Percentiles rank a stretch among this genome's conserved stretches.
Conservation (phyloP, 2,797 vertebrate genomes). For the Hippocampus kuda region DNA sequence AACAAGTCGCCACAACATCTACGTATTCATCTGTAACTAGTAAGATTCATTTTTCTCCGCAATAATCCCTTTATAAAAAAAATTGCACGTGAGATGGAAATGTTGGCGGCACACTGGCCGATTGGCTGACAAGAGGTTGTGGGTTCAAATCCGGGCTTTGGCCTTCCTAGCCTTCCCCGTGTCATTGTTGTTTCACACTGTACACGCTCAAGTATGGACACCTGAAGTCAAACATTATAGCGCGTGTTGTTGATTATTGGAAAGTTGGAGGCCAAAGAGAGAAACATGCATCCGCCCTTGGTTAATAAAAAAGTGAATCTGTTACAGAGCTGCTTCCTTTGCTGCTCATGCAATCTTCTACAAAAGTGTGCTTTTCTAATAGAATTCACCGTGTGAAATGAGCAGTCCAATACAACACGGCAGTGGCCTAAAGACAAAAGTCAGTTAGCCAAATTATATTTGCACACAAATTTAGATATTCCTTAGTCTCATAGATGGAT, state of each 20-base stretch:
- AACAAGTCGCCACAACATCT: background rate
- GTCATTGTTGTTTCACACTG: background rate
- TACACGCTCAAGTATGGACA: background rate
- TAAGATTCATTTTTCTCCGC: too few relatives aligned
- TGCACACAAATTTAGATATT: too few relatives aligned
- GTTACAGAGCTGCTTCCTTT: background rate
- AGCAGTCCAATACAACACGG: background rate
- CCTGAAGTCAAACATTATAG: conserved; percentile 9
- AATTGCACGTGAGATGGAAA: too few relatives aligned
- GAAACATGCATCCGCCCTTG: background rate
- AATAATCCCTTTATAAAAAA: too few relatives aligned
- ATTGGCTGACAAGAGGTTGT: too few relatives aligned
- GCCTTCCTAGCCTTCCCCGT: too few relatives aligned
- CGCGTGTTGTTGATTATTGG: conserved; percentile 7
- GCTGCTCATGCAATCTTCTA: background rate
- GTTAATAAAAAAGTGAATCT: conserved; percentile 3
- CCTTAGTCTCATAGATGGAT: too few relatives aligned
- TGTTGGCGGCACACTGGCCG: too few relatives aligned
- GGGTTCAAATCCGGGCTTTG: too few relatives aligned
- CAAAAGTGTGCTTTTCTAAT: background rate
- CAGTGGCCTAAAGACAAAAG: background rate
- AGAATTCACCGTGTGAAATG: background rate
- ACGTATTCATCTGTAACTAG: background rate
- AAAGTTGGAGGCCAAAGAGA: background rate
- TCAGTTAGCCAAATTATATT: too few relatives aligned